Conservation (phyloP, 2,113 vertebrate species). For the Bubalus kerabau region DNA sequence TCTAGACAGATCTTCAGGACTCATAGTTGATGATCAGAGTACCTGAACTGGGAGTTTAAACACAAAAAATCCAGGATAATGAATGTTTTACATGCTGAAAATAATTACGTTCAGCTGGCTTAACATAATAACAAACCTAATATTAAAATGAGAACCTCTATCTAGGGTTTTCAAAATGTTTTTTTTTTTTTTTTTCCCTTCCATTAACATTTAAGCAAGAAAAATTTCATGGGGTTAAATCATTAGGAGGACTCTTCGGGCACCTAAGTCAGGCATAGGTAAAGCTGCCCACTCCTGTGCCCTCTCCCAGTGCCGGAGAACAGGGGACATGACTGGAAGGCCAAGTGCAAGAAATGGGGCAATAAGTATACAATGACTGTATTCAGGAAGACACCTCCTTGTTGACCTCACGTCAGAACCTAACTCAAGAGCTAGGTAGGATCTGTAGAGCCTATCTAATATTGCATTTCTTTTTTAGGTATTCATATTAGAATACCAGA, state of each 20-base stretch:
- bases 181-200: slow-evolving; percentile 47
- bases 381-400: slow-evolving; percentile 77
- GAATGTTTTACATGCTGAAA: slow-evolving; percentile 69
- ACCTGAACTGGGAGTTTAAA: slow-evolving; percentile 64
- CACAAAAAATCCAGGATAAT: slow-evolving; percentile 68
- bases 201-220: slow-evolving; percentile 44
- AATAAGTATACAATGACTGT: slow-evolving; percentile 70
- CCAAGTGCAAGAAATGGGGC: slow-evolving; percentile 68
- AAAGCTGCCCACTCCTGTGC: slow-evolving; percentile 72
- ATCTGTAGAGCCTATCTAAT: slow-evolving; percentile 73
- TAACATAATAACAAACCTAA: slow-evolving; percentile 78
- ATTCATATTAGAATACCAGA: slow-evolving; percentile 62
- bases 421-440: slow-evolving; percentile 73
- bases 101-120: slow-evolving; percentile 79
- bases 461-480: slow-evolving; percentile 56
- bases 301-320: slow-evolving; percentile 73
- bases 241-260: slow-evolving; percentile 75
- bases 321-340: slow-evolving; percentile 81
- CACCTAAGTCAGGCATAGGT: slow-evolving; percentile 77
- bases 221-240: slow-evolving; percentile 49
- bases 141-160: slow-evolving; percentile 76
- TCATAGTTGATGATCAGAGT: slow-evolving; percentile 67
- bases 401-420: slow-evolving; percentile 74
- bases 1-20: slow-evolving; percentile 58
- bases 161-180: slow-evolving; percentile 74